These are phyloP conservation scores for Xanthorhoe designata DNA, from an alignment of 2,888 invertebrate genomes.

Conservation along the genomic window DNA sequence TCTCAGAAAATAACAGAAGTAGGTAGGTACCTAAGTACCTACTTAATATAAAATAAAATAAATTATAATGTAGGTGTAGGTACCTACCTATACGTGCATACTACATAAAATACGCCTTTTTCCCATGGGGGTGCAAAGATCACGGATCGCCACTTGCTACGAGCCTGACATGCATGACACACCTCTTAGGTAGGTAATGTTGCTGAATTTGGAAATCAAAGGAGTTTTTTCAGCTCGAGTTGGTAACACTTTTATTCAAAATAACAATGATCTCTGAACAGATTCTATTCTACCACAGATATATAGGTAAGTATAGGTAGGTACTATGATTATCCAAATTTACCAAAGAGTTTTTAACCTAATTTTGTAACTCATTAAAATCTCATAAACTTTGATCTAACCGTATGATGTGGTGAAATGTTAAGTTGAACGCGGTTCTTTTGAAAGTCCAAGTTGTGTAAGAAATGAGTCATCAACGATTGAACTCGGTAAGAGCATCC, in stretches of 20 bases:
- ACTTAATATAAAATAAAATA: not conserved
- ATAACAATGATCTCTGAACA: no score
- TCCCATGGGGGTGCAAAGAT: no score
- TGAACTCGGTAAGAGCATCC: slow-evolving; percentile 20
- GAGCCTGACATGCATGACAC: no score
- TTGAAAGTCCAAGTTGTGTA: slow-evolving; percentile 32
- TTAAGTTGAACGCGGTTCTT: slow-evolving; percentile 24
- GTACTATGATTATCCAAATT: no score
- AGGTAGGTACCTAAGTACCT: not conserved
- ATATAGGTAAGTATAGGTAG: no score
- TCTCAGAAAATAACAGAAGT: not conserved
- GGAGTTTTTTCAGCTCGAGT: slow-evolving; percentile 3
- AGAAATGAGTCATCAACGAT: slow-evolving; percentile 30
- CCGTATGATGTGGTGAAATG: slow-evolving; percentile 24
- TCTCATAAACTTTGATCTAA: slow-evolving; percentile 18
- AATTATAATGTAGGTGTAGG: no score
- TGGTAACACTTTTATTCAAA: slow-evolving; percentile 16
- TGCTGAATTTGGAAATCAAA: not conserved
- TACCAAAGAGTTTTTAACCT: slow-evolving; percentile 11
- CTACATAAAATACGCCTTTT: no score
- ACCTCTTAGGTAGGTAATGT: no score
- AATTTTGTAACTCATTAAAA: slow-evolving; percentile 15
- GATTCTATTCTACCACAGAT: no score
- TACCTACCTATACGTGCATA: no score
- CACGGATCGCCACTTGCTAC: no score